These are phyloP conservation scores for Caenorhabditis panamensis DNA, from an alignment of 2,888 invertebrate genomes.

Conservation along the genomic window DNA sequence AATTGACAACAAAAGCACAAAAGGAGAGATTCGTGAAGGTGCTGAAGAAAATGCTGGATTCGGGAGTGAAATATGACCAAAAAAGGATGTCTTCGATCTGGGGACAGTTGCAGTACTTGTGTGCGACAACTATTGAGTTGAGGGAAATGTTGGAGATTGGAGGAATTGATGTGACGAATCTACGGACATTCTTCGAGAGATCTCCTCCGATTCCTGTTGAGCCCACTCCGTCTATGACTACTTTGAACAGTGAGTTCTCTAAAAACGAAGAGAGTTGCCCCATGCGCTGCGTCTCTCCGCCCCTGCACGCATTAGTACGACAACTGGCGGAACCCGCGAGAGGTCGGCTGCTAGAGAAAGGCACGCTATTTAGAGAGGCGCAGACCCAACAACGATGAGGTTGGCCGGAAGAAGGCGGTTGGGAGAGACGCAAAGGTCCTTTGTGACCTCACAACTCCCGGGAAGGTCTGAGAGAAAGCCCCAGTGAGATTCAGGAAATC, in stretches of 20 bases:
- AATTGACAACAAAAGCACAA: conserved; percentile 5
- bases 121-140: conserved; percentile 47
- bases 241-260: background rate
- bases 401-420: conserved; percentile 65
- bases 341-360: conserved; percentile 41
- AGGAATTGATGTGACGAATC: conserved; percentile 35
- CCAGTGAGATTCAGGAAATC: conserved; percentile 69
- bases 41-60: conserved; percentile 35
- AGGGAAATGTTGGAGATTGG: conserved; percentile 1
- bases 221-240: background rate
- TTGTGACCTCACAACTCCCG: conserved; percentile 66
- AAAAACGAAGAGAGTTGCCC: background rate
- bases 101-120: conserved; percentile 55
- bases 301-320: conserved; percentile 16
- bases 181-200: conserved; percentile 10
- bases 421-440: conserved; percentile 67
- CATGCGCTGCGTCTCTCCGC: conserved; percentile 17
- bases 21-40: conserved; percentile 56
- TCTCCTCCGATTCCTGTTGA: background rate
- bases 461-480: conserved; percentile 76
- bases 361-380: conserved; percentile 7
- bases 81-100: background rate
- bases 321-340: conserved; percentile 38
- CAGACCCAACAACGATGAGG: background rate
- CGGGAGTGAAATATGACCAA: conserved; percentile 5